Evolutionary conservation across 2,888 invertebrate genomes (phyloP).

Genomic region (Harmothoe impar): DNA sequence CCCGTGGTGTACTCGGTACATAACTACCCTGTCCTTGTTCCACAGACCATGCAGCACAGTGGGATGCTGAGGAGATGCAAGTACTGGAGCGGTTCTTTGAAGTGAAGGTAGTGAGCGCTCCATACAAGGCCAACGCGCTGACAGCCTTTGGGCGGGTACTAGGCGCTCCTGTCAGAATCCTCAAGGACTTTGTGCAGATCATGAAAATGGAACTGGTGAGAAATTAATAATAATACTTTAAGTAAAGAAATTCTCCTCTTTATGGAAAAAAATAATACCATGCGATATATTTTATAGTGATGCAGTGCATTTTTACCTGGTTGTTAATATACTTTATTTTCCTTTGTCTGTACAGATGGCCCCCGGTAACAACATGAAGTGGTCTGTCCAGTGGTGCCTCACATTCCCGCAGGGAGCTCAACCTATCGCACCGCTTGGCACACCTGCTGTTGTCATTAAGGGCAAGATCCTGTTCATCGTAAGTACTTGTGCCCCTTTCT

Average conservation of each 20-base stretch:
- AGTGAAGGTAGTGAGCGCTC: constrained; percentile 91
- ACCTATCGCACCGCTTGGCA: constrained; percentile 94
- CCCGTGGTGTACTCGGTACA: too few species aligned
- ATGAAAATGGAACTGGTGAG: constrained; percentile 88
- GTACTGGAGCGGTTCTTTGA: constrained; percentile 97
- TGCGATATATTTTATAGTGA: background rate
- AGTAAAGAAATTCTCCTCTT: background rate
- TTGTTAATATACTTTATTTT: too few species aligned
- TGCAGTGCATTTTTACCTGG: background rate
- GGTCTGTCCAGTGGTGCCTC: constrained; percentile 96
- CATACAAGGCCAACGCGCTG: constrained; percentile 94
- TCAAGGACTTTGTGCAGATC: constrained; percentile 95
- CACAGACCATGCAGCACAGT: constrained; percentile 91
- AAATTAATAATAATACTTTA: background rate
- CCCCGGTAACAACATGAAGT: constrained; percentile 87
- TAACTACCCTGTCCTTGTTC: too few species aligned
- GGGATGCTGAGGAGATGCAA: constrained; percentile 93
- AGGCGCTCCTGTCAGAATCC: constrained; percentile 92
- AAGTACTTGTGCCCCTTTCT: constrained; percentile 70
- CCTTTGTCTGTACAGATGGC: constrained; percentile 75
- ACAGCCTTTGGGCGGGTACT: constrained; percentile 93
- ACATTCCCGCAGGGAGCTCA: constrained; percentile 94
- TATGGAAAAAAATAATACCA: background rate
- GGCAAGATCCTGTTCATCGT: constrained; percentile 96
- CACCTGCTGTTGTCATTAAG: constrained; percentile 93